Base-by-base conservation (phyloP, 2,888 invertebrate species). In the Gordius sp. region DNA sequence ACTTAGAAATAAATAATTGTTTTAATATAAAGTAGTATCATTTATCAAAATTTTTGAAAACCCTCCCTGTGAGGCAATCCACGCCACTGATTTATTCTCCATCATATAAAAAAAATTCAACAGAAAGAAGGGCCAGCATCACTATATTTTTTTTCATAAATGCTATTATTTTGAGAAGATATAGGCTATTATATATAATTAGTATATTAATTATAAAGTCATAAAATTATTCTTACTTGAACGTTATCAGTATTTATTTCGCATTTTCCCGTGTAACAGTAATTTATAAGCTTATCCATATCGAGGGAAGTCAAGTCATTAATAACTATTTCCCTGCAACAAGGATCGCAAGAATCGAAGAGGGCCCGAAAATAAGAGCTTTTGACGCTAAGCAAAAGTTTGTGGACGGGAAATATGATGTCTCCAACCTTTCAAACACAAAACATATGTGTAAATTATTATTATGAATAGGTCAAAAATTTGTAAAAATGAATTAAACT, bases 221-320 rank as follows among this genome's bases (percentile, higher is more conserved):
- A n/a, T 18, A 20, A 47, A 18, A n/a, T n/a, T 47, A 81, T 68
- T 41, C 81, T 71, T 60, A 74, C 72, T 66, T 80, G 77, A 2
- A 81, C 79, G 65, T 79, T 81, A 27, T 75, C 74, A 41, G 73
- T 71, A 2, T 74, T 76, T 41, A 81, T 75, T 58, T 68, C 66
- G 64, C 79, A 79, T 20, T 72, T 69, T 41, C 79, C 79, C 2
- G 79, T 79, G 65, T 82, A 81, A 0, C 78, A 78, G 65, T 77
- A 81, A 64, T 80, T 79, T 58, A 82, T 73, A 59, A 82, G 75
- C 41, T 75, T 69, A 58, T 72, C 71, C 71, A 82, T 76, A 25
- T 68, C 63, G 75, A 68, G 66, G 2, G 66, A 62, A 1, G 66
- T 62, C 1, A 70, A 64, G 2, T 65, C 65, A 2, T 4, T 47